These are phyloP conservation scores for Bos javanicus DNA, from an alignment of 2,113 vertebrate genomes.

Conservation along the genomic window DNA sequence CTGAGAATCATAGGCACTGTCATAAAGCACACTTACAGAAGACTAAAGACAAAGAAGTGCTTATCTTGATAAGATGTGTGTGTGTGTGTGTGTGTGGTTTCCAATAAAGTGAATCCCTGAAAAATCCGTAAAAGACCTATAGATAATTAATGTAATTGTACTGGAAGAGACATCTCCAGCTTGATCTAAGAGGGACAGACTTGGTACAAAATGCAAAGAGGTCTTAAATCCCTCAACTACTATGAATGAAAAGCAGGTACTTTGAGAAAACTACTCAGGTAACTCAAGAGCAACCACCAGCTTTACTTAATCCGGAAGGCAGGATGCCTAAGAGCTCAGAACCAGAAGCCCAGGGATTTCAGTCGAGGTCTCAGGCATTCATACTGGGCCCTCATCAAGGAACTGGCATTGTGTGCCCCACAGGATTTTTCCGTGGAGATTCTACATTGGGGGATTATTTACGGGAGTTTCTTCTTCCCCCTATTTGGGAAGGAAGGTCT, in stretches of 20 bases:
- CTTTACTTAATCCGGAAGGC: background rate
- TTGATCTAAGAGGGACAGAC: background rate
- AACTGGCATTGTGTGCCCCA: background rate
- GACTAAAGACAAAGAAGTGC: background rate
- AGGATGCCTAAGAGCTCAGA: background rate
- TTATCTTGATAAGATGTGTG: background rate
- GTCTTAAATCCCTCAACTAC: background rate
- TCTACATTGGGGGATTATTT: background rate
- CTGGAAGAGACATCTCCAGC: background rate
- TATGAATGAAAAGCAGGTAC: background rate
- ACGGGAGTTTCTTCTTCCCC: accelerated
- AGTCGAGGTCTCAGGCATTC: background rate
- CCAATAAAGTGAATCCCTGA: background rate
- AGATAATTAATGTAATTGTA: background rate
- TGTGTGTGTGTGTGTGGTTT: background rate
- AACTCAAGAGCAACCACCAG: background rate
- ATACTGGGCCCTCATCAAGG: background rate
- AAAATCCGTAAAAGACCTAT: background rate
- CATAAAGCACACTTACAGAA: background rate
- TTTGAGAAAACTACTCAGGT: background rate
- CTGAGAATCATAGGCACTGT: background rate
- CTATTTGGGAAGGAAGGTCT: background rate
- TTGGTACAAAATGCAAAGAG: background rate
- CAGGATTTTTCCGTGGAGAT: background rate
- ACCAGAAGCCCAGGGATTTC: background rate